Evolutionary conservation across 2,888 invertebrate species (phyloP).

Genomic region (Meta bourneti): DNA sequence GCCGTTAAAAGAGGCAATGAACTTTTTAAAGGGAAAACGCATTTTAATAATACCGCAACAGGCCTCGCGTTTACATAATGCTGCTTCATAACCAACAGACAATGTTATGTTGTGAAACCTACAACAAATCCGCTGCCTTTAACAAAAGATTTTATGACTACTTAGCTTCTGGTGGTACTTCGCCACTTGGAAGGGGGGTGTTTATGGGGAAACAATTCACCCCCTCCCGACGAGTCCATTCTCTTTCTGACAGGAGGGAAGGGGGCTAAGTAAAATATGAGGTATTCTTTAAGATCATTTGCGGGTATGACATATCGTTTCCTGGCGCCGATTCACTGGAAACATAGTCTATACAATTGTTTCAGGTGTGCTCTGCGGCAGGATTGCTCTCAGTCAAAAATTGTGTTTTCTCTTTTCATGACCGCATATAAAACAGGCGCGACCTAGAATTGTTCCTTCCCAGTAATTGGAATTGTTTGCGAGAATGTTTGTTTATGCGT

Average conservation of each 20-base stretch:
- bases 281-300: constrained; percentile 59
- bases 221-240: background rate
- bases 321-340: constrained; percentile 54
- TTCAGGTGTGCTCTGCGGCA: constrained; percentile 23
- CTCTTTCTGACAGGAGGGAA: background rate
- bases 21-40: constrained; percentile 17
- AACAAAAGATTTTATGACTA: constrained; percentile 59
- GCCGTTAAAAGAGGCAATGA: constrained; percentile 42
- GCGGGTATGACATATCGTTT: constrained; percentile 57
- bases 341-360: constrained; percentile 75
- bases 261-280: constrained; percentile 47
- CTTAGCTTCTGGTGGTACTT: constrained; percentile 33
- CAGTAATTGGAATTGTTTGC: constrained; percentile 19
- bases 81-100: constrained; percentile 23
- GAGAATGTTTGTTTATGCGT: background rate
- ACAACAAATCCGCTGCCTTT: constrained; percentile 53
- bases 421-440: background rate
- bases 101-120: constrained; percentile 46
- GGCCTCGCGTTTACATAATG: constrained; percentile 27
- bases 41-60: constrained; percentile 20
- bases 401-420: constrained; percentile 12
- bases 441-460: background rate
- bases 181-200: constrained; percentile 41
- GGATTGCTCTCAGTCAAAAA: constrained; percentile 4
- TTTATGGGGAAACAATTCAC: constrained; percentile 45